phyloP scores from a whole-genome alignment of 2,888 invertebrate species.

The Pimpla rufipes region DNA sequence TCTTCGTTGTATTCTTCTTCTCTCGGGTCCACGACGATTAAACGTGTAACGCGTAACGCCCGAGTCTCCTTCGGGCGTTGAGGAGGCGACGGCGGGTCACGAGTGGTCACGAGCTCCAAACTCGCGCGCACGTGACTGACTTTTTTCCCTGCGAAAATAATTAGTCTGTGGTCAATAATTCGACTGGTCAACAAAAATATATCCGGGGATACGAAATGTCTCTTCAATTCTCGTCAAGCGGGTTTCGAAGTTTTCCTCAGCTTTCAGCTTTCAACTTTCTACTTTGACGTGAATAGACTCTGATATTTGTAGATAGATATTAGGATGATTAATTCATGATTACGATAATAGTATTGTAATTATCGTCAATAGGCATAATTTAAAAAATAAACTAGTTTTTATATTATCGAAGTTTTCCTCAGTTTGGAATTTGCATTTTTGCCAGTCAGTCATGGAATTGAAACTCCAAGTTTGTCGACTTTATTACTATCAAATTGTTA shows the following conservation, averaged over 20 bases:
- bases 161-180: conserved; percentile 2
- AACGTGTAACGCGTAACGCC: conserved; percentile 32
- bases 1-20: conserved; percentile 14
- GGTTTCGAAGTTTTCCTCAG: background rate
- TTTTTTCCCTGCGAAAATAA: background rate
- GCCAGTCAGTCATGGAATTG: too few relatives aligned
- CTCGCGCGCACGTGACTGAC: background rate
- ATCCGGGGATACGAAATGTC: too few relatives aligned
- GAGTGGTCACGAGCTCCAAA: conserved; percentile 1
- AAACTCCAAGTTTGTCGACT: too few relatives aligned
- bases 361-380: too few relatives aligned
- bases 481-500: too few relatives aligned
- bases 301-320: too few relatives aligned
- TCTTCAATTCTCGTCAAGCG: background rate
- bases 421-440: too few relatives aligned
- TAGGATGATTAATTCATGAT: too few relatives aligned
- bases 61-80: conserved; percentile 14
- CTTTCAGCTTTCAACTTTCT: too few relatives aligned
- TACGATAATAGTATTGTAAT: too few relatives aligned
- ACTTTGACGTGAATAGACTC: too few relatives aligned
- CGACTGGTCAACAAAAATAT: background rate
- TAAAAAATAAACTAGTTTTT: too few relatives aligned
- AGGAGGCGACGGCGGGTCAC: conserved; percentile 28
- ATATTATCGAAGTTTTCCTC: background rate
- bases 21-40: background rate